A percentile compares a stretch with the other conserved stretches of the same genome.
Conservation (phyloP, 1,140 invertebrate species). For the Sycophila sp. region DNA sequence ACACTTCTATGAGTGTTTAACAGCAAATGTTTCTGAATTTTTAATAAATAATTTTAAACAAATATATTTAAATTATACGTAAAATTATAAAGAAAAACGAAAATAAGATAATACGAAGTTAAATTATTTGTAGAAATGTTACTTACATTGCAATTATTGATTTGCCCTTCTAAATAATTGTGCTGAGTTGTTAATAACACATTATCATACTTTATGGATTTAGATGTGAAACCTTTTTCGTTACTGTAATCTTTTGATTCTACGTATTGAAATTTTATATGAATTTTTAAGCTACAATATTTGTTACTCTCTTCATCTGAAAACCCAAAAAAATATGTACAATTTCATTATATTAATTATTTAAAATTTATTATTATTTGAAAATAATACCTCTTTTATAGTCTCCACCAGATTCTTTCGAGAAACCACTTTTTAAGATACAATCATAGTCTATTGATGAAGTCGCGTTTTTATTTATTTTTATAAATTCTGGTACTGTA, state of each 20-base stretch:
- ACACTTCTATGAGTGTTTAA: neutral
- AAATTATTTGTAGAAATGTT: neutral
- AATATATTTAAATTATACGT: no score
- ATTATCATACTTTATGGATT: neutral
- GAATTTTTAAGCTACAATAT: conserved; percentile 38
- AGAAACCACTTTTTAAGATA: conserved; percentile 39
- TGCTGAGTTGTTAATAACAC: neutral
- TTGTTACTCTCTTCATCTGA: conserved; percentile 23
- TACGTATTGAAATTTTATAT: conserved; percentile 50
- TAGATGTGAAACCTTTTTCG: neutral
- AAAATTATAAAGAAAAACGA: neutral
- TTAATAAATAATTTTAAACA: neutral
- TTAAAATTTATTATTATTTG: conserved; percentile 44
- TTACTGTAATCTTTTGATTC: conserved; percentile 39
- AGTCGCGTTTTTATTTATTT: conserved; percentile 42
- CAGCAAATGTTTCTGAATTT: neutral
- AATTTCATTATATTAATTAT: conserved; percentile 32
- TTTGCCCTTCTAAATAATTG: neutral
- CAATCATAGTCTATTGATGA: conserved; percentile 52
- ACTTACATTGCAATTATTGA: neutral
- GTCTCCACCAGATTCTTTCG: conserved; percentile 12
- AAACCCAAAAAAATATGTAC: no score
- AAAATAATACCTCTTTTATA: conserved; percentile 34
- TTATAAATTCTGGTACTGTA: conserved; percentile 48
- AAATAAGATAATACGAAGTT: neutral